phyloP scores from a whole-genome alignment of 2,888 invertebrate genomes.

The Heteromurus nitidus region DNA sequence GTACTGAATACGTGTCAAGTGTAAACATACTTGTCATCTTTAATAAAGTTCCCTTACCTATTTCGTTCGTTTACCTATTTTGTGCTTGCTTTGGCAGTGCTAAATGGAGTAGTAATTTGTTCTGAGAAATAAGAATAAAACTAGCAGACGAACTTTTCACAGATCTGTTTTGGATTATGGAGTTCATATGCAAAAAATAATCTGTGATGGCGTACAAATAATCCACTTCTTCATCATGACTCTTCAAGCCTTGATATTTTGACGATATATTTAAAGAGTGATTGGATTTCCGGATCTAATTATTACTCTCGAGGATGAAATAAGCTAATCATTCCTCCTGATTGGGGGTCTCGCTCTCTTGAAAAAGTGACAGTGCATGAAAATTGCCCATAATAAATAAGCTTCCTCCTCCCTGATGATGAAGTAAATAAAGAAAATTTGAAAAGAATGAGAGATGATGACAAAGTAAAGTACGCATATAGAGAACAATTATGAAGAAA shows the following conservation, averaged over 20 bases:
- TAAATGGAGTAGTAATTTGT: not conserved
- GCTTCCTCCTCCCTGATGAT: not conserved
- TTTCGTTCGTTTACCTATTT: too few species aligned
- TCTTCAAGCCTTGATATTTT: too few species aligned
- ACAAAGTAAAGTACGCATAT: slow-evolving; percentile 9
- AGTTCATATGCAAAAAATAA: not conserved
- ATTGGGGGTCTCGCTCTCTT: slow-evolving; percentile 14
- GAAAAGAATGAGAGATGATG: slow-evolving; percentile 8
- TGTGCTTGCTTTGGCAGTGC: slow-evolving; percentile 1
- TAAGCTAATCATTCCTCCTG: slow-evolving; percentile 13
- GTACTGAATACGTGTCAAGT: slow-evolving; percentile 28
- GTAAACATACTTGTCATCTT: slow-evolving; percentile 39
- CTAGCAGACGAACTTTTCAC: too few species aligned
- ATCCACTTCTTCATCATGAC: too few species aligned
- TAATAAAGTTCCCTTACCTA: slow-evolving; percentile 26
- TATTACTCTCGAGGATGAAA: slow-evolving; percentile 27
- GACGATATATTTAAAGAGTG: too few species aligned
- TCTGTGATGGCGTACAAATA: not conserved
- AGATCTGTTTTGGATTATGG: too few species aligned
- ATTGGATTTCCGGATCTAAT: slow-evolving; percentile 59
- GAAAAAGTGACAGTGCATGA: not conserved
- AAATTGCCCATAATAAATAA: not conserved
- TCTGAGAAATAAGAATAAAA: not conserved
- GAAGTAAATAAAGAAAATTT: not conserved
- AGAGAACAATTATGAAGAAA: not conserved